Conservation (phyloP, 2,113 vertebrate species). For the Oophaga pumilio region DNA sequence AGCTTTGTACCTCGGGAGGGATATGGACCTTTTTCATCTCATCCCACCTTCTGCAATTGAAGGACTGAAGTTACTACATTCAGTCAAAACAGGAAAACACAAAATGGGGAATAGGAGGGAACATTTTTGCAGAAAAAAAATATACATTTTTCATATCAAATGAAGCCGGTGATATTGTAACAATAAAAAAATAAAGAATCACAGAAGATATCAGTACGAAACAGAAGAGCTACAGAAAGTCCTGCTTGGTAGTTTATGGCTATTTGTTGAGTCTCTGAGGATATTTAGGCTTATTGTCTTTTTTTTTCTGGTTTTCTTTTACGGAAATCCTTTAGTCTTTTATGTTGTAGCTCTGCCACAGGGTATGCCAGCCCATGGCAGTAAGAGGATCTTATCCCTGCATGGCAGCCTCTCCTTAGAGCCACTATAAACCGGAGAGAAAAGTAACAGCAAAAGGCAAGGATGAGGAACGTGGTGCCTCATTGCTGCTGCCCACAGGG, state of each 20-base stretch:
- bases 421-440: slow-evolving; percentile 69
- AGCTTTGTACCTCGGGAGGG: slow-evolving; percentile 2
- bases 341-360: slow-evolving; percentile 33
- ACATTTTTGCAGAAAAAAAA: slow-evolving; percentile 38
- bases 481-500: slow-evolving; percentile 65
- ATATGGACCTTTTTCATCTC: slow-evolving; percentile 3
- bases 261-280: slow-evolving; percentile 92
- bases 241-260: slow-evolving; percentile 84
- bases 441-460: slow-evolving; percentile 49
- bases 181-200: slow-evolving; percentile 54
- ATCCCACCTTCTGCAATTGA: slow-evolving; percentile 31
- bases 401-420: slow-evolving; percentile 1
- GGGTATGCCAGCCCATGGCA: neutral
- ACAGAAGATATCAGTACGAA: slow-evolving; percentile 59
- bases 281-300: slow-evolving; percentile 73
- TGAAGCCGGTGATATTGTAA: slow-evolving; percentile 66
- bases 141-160: slow-evolving; percentile 44
- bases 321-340: slow-evolving; percentile 72
- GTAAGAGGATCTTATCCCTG: slow-evolving; percentile 31
- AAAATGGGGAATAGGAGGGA: neutral
- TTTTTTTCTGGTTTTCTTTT: slow-evolving; percentile 61
- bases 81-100: slow-evolving; percentile 25
- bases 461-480: neutral
- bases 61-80: slow-evolving; percentile 40
- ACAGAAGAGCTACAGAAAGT: slow-evolving; percentile 71